Base-by-base conservation (phyloP, 2,797 vertebrate genomes). In the Thripadectes ignobilis region DNA sequence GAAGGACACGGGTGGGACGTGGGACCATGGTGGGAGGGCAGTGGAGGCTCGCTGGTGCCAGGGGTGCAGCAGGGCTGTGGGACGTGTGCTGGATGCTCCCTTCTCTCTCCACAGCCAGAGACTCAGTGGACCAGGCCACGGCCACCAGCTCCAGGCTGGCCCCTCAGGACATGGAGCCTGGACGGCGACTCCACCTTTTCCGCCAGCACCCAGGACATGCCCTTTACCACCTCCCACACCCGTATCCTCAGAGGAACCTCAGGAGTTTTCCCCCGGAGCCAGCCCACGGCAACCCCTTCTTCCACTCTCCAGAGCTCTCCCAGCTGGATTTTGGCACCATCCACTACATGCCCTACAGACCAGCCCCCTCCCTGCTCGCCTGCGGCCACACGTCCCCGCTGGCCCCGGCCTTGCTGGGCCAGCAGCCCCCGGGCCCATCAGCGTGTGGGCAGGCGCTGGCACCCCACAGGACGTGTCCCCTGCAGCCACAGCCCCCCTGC, bases 141-240 rank as follows among this genome's bases (percentile, higher is more conserved):
- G 67, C 52, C 61, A 6, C 98, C 97, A 74, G 76, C 95, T 97
- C 98, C 83, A 98, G 75, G 92, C 90, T 98, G 91, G 96, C 97
- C n/a, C 98, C 97, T 85, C 98, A 93, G 74, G 98, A 97, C 89
- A 88, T 98, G 49, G 98, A 99, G 94, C 98, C 98, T 4, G 98
- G 98, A 79, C 98, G 98, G 86, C 97, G 98, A 87, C 99, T 99
- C 80, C 98, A 98, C 88, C 98, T 99, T 69, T 97, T 98, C 95
- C 99, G 98, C 69, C 98, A 98, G 85, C 98, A 98, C 89, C 98
- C 99, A 0, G 98, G 98, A 78, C 98, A 97, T 91, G 98, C 99
- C 89, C 98, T 98, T 84, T 99, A 98, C 98, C 98, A 98, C 88
- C 96, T 98, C 71, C 97, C 98, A 30, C 96, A 97, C 1, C 80